Percentiles rank a stretch among this genome's conserved stretches.
phyloP scores from a whole-genome alignment of 2,797 vertebrate genomes.

The Tapirus indicus region DNA sequence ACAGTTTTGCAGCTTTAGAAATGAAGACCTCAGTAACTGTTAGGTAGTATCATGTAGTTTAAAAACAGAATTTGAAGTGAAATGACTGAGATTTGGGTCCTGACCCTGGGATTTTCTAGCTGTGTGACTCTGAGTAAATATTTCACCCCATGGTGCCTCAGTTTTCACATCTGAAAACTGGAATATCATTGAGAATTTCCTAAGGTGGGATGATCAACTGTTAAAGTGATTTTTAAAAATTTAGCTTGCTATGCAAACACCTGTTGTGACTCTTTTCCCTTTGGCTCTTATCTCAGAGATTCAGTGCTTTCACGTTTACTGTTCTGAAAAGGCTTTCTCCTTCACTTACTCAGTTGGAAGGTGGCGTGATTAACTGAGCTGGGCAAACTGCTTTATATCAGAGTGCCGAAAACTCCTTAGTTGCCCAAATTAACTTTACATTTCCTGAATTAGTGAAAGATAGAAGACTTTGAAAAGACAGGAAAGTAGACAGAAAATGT shows the following conservation, averaged over 20 bases:
- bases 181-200: background rate
- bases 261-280: background rate
- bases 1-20: background rate
- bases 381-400: background rate
- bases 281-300: background rate
- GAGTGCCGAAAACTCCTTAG: background rate
- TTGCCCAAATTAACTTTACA: background rate
- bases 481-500: background rate
- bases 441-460: conserved; percentile 21
- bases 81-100: background rate
- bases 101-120: background rate
- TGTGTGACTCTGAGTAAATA: background rate
- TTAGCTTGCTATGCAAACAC: background rate
- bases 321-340: background rate
- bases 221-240: background rate
- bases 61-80: background rate
- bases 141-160: background rate
- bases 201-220: background rate
- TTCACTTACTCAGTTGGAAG: background rate
- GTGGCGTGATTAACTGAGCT: background rate
- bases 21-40: background rate
- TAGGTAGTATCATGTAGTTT: background rate
- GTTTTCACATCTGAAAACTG: conserved; percentile 1
- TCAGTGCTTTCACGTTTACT: background rate
- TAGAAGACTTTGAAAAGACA: background rate